Evolutionary conservation across 2,888 invertebrate genomes (phyloP).

Genomic region (Branchipolynoe longqiensis): DNA sequence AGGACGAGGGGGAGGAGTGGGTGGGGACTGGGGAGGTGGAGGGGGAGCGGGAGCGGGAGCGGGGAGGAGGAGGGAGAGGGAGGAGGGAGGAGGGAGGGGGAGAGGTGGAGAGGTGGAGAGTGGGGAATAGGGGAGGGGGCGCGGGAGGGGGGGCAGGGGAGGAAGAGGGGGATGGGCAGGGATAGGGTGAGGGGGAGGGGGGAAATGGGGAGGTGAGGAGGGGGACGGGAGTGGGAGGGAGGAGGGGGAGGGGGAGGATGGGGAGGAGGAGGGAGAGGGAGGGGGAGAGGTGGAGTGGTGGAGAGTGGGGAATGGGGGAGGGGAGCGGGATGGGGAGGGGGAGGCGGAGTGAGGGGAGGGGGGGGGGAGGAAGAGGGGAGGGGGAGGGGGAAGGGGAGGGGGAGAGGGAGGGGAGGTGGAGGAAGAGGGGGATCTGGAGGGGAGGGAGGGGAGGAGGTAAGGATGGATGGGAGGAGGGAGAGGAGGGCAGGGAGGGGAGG

Average conservation of each 20-base stretch:
- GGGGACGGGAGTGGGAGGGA: background rate
- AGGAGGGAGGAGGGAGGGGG: background rate
- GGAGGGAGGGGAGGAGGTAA: background rate
- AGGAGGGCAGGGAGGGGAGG: background rate
- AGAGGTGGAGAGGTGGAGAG: background rate
- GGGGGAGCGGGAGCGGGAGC: too few species aligned
- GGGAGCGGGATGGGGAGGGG: background rate
- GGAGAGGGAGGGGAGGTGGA: background rate
- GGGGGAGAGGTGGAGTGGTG: background rate
- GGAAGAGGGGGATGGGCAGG: background rate
- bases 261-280: background rate
- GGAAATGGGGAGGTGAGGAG: background rate
- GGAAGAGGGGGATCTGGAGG: background rate
- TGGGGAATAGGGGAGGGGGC: background rate
- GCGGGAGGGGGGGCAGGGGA: background rate
- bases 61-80: too few species aligned
- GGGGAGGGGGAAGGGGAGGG: background rate
- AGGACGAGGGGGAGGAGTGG: too few species aligned
- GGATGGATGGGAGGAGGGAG: background rate
- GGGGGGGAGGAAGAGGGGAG: background rate
- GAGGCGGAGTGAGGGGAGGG: background rate
- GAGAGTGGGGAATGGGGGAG: background rate
- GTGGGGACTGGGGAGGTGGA: too few species aligned
- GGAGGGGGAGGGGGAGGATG: background rate
- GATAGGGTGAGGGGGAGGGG: too few species aligned